Conservation (phyloP, 2,888 invertebrate genomes). For the Latrodectus hesperus region DNA sequence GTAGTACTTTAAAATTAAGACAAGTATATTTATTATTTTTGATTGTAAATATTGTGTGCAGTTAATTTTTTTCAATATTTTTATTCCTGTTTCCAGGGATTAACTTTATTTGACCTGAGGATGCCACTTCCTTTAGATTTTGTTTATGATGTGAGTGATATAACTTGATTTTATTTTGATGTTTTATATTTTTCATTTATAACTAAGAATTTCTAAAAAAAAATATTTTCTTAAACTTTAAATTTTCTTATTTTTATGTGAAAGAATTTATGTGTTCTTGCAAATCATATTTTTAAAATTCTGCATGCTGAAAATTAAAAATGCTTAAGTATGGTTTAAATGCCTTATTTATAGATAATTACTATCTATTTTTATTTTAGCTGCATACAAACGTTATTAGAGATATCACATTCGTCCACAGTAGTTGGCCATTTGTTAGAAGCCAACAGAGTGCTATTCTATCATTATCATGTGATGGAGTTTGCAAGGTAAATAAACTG, state of each 20-base stretch:
- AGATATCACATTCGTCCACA: conserved; percentile 76
- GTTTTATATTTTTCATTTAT: background rate
- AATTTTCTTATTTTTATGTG: background rate
- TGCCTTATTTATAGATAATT: background rate
- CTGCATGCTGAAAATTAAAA: no score
- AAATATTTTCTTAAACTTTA: no score
- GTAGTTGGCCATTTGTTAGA: conserved; percentile 77
- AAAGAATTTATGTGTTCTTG: background rate
- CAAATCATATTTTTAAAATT: conserved; percentile 1
- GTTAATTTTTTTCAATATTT: background rate
- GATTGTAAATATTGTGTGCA: background rate
- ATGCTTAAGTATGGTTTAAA: background rate
- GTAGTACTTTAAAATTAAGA: conserved; percentile 33
- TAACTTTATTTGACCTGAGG: conserved; percentile 77
- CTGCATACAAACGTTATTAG: conserved; percentile 76
- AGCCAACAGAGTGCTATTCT: conserved; percentile 75
- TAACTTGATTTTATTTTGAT: background rate
- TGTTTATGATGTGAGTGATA: conserved; percentile 76
- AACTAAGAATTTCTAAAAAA: no score
- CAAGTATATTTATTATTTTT: background rate
- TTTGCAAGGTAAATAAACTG: conserved; percentile 73
- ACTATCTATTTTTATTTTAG: conserved; percentile 72
- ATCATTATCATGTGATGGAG: conserved; percentile 76
- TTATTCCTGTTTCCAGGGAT: conserved; percentile 72
- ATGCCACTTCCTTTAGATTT: conserved; percentile 77